These are phyloP conservation scores for Idaea aversata DNA, from an alignment of 2,888 invertebrate species.

Conservation along the genomic window DNA sequence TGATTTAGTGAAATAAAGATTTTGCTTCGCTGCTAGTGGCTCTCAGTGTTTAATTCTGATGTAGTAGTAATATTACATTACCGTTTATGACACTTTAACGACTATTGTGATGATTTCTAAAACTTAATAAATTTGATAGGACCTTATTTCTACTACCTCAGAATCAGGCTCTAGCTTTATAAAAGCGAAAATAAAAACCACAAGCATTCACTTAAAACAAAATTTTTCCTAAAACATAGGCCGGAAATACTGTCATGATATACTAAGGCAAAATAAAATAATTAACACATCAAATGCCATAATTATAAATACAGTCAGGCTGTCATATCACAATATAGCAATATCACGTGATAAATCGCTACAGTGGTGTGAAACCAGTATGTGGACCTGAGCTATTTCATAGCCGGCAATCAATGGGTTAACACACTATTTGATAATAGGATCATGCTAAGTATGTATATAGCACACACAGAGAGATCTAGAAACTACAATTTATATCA, in stretches of 20 bases:
- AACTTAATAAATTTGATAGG: background rate
- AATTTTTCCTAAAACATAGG: background rate
- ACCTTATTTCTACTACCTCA: background rate
- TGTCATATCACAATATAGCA: too few relatives aligned
- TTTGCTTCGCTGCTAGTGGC: too few relatives aligned
- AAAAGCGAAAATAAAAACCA: background rate
- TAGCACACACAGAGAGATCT: slow-evolving; percentile 15
- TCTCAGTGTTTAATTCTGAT: background rate
- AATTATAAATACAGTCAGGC: too few relatives aligned
- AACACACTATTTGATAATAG: background rate
- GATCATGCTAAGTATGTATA: background rate
- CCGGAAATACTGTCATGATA: background rate
- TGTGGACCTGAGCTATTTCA: too few relatives aligned
- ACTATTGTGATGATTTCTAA: too few relatives aligned
- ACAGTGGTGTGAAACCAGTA: too few relatives aligned
- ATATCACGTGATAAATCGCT: background rate
- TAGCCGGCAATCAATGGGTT: too few relatives aligned
- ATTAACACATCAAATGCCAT: too few relatives aligned
- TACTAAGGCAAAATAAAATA: background rate
- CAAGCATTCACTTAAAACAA: background rate
- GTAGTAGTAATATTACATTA: background rate
- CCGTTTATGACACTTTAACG: too few relatives aligned
- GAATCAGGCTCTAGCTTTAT: slow-evolving; percentile 9
- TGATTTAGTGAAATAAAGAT: too few relatives aligned
- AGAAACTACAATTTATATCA: background rate